Conservation (phyloP, 2,888 invertebrate species). For the Brachylomia viminalis region DNA sequence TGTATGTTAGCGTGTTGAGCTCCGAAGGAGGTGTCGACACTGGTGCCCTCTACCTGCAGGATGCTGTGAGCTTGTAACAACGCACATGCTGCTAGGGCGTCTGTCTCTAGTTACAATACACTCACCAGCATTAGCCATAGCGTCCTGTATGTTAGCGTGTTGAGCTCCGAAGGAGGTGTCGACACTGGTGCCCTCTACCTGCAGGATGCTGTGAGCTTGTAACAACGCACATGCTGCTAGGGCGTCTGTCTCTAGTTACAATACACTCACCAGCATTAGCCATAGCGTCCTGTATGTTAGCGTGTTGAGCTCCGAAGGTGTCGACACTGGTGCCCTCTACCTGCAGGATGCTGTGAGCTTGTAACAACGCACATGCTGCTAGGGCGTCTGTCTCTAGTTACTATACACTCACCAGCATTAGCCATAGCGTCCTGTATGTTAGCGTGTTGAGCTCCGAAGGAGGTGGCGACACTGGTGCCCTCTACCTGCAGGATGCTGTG, state of each 20-base stretch:
- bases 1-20: constrained; percentile 81
- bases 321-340: constrained; percentile 95
- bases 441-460: constrained; percentile 91
- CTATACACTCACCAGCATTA: constrained; percentile 1
- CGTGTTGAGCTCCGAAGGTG: constrained; percentile 92
- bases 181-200: constrained; percentile 95
- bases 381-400: too few relatives aligned
- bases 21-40: constrained; percentile 95
- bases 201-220: too few relatives aligned
- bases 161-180: constrained; percentile 93
- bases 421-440: constrained; percentile 83
- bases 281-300: constrained; percentile 83
- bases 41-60: constrained; percentile 95
- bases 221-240: too few relatives aligned
- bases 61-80: constrained; percentile 96
- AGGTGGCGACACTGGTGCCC: constrained; percentile 95
- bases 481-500: constrained; percentile 94
- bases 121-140: constrained; percentile 67
- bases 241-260: constrained; percentile 91
- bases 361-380: too few relatives aligned
- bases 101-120: too few relatives aligned
- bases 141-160: constrained; percentile 81
- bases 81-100: constrained; percentile 97
- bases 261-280: constrained; percentile 46
- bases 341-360: too few relatives aligned